Evolutionary conservation across 2,113 vertebrate species (phyloP).

Genomic region (Alectura lathami): DNA sequence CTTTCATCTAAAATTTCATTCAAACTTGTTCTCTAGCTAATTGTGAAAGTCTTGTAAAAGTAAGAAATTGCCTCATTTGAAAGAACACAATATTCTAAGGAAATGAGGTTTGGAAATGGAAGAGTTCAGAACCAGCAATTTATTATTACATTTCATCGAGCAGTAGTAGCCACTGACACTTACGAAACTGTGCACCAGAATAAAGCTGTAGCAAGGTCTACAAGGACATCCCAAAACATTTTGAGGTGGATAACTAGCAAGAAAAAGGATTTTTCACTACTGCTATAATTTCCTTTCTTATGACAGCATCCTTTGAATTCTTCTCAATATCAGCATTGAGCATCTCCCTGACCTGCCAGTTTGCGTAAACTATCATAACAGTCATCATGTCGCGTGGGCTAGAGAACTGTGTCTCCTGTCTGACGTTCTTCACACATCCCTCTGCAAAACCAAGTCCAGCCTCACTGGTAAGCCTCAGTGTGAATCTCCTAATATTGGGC

Average conservation of each 20-base stretch:
- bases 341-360: not conserved
- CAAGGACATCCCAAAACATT: not conserved
- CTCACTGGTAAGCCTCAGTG: not conserved
- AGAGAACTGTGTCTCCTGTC: not conserved
- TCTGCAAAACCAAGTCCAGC: not conserved
- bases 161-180: not conserved
- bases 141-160: not conserved
- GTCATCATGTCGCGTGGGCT: not conserved
- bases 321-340: not conserved
- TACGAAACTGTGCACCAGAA: not conserved
- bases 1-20: not conserved
- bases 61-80: not conserved
- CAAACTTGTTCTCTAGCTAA: not conserved
- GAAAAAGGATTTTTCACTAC: not conserved
- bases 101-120: not conserved
- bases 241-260: not conserved
- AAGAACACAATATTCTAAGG: not conserved
- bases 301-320: not conserved
- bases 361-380: not conserved
- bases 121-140: not conserved
- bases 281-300: not conserved
- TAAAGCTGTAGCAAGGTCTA: not conserved
- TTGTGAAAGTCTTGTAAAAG: not conserved
- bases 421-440: not conserved
- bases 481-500: not conserved